phyloP scores from a whole-genome alignment of 1,140 invertebrate genomes.

The Rhopalosiphum maidis region DNA sequence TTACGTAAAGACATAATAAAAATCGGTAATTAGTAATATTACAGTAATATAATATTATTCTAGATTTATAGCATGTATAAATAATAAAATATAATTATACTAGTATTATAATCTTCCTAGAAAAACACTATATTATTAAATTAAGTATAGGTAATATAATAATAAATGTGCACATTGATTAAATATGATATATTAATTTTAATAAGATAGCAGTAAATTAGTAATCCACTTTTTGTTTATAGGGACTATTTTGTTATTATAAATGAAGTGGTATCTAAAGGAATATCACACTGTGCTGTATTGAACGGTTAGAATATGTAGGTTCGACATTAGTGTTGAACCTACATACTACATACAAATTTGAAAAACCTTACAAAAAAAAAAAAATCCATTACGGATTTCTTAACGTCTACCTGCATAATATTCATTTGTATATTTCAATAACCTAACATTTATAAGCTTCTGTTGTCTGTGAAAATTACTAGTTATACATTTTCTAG shows the following conservation, averaged over 20 bases:
- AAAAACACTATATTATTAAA: neutral
- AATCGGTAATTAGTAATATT: neutral
- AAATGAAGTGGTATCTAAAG: neutral
- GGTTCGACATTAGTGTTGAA: neutral
- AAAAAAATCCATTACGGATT: no score
- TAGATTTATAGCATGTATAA: neutral
- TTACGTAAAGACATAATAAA: neutral
- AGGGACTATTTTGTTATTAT: neutral
- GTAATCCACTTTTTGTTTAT: neutral
- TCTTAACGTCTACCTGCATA: no score
- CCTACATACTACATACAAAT: no score
- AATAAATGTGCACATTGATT: neutral
- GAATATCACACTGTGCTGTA: neutral
- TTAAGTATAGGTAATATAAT: neutral
- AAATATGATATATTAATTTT: no score
- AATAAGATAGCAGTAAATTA: neutral
- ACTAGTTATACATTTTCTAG: neutral
- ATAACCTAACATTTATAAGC: neutral
- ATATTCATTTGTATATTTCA: neutral
- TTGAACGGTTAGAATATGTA: no score
- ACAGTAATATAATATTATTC: neutral
- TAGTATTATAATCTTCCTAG: neutral
- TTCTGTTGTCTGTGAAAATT: no score
- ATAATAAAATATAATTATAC: neutral
- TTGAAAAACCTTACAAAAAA: no score